Evolutionary conservation across 2,797 vertebrate species (phyloP).

Genomic region (Diceros bicornis): DNA sequence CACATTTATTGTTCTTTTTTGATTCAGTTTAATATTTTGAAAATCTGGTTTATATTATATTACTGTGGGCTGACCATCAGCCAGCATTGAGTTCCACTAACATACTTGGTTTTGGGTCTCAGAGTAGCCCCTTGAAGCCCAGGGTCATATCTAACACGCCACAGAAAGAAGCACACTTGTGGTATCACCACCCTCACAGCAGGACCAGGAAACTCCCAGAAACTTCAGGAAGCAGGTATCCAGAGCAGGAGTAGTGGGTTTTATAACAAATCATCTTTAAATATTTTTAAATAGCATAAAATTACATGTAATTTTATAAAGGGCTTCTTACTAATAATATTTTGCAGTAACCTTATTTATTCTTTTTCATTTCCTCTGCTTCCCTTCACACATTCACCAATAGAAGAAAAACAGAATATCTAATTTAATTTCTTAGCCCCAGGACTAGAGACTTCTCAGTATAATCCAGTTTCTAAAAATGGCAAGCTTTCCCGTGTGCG

Average conservation of each 20-base stretch:
- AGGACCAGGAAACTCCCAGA: background rate
- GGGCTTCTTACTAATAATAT: background rate
- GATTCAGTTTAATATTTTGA: slow-evolving; percentile 37
- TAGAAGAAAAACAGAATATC: background rate
- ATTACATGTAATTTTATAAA: background rate
- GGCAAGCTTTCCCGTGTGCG: background rate
- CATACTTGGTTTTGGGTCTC: background rate
- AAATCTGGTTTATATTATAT: background rate
- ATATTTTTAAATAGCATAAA: slow-evolving; percentile 1
- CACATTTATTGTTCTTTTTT: background rate
- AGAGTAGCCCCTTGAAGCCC: background rate
- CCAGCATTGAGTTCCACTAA: background rate
- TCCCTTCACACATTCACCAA: slow-evolving; percentile 10
- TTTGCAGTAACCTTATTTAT: background rate
- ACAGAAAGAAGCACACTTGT: background rate
- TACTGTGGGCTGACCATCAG: background rate
- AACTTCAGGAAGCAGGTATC: background rate
- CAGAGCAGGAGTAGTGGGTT: background rate
- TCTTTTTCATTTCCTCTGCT: slow-evolving; percentile 11
- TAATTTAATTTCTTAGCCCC: background rate
- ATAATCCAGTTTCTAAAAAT: background rate
- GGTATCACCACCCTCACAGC: background rate
- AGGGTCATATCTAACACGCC: background rate
- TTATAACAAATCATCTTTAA: background rate
- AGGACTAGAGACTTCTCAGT: background rate